Evolutionary conservation across 2,113 vertebrate genomes (phyloP).

Genomic region (Oreochromis niloticus): DNA sequence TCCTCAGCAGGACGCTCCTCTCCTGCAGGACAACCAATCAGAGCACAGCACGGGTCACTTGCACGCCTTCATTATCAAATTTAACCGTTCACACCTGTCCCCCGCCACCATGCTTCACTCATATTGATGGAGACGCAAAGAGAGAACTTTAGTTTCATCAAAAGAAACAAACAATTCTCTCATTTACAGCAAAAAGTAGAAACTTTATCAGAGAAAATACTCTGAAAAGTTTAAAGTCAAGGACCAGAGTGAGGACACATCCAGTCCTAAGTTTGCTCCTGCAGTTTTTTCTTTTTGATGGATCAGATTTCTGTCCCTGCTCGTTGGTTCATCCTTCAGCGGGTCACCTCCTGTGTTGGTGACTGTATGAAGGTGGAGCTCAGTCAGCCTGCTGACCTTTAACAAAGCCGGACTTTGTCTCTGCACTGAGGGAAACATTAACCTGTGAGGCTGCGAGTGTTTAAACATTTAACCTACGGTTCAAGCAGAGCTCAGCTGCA

Average conservation of each 20-base stretch:
- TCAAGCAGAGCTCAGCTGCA: background rate
- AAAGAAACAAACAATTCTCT: rapidly evolving
- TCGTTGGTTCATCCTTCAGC: background rate
- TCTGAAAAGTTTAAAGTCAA: rapidly evolving
- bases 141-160: background rate
- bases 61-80: background rate
- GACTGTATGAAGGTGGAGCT: background rate
- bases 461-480: background rate
- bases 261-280: background rate
- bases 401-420: background rate
- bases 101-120: background rate
- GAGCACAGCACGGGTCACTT: background rate
- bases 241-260: background rate
- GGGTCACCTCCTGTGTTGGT: background rate
- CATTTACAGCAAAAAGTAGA: background rate
- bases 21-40: constrained; percentile 70
- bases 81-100: background rate
- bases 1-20: constrained; percentile 77
- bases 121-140: rapidly evolving
- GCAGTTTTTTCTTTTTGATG: background rate
- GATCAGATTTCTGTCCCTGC: background rate
- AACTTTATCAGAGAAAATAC: background rate
- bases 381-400: background rate
- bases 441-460: background rate
- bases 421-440: background rate